Percentiles rank a stretch among this genome's conserved stretches.
These are phyloP conservation scores for Ancistrus triradiatus DNA, from an alignment of 2,113 vertebrate species.

Conservation along the genomic window DNA sequence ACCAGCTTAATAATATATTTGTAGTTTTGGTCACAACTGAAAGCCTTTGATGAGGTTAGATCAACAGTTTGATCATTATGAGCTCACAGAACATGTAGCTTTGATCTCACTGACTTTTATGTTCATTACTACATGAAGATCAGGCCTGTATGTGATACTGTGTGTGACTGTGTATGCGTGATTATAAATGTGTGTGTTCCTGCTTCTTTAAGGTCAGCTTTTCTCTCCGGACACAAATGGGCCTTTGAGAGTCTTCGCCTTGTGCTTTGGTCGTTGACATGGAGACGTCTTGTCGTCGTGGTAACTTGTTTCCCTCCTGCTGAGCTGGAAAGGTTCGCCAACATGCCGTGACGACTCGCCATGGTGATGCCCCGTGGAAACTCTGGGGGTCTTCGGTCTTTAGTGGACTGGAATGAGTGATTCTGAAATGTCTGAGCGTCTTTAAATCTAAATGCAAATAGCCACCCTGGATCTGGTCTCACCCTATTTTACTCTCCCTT, in stretches of 20 bases:
- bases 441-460: conserved; percentile 9
- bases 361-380: background rate
- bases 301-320: conserved; percentile 25
- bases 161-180: no score
- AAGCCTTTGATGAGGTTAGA: no score
- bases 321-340: conserved; percentile 46
- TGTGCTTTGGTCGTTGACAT: conserved; percentile 27
- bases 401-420: no score
- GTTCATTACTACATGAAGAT: no score
- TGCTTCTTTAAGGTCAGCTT: conserved; percentile 30
- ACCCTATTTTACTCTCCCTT: background rate
- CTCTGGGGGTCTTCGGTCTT: conserved; percentile 1
- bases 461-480: background rate
- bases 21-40: no score
- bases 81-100: background rate
- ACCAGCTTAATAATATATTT: no score
- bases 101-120: background rate
- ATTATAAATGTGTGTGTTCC: no score
- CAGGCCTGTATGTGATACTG: no score
- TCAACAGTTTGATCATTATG: background rate
- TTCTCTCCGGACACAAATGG: conserved; percentile 28
- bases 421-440: background rate
- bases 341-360: conserved; percentile 21
- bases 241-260: conserved; percentile 26
- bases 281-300: conserved; percentile 15